Evolutionary conservation across 1,140 invertebrate species (phyloP).

Genomic region (Mercenaria mercenaria): DNA sequence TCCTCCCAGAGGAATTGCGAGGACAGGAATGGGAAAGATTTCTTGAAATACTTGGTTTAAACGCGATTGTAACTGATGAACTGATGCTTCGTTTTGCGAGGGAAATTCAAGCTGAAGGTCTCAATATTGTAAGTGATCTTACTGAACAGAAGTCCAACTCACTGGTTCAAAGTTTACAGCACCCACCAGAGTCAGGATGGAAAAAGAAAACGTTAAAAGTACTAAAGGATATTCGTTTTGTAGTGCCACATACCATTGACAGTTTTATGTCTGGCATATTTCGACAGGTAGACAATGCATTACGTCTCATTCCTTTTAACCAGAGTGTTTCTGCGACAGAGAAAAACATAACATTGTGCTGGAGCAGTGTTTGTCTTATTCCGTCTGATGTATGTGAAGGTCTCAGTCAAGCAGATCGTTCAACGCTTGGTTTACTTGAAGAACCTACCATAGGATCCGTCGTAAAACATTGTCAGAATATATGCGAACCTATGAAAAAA

Average conservation of each 20-base stretch:
- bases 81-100: background rate
- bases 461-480: conserved; percentile 3
- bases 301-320: background rate
- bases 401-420: background rate
- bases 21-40: background rate
- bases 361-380: background rate
- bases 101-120: background rate
- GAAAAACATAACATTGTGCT: background rate
- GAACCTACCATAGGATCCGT: background rate
- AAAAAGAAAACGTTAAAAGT: background rate
- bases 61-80: background rate
- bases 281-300: background rate
- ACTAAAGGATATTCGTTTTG: background rate
- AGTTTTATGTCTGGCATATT: background rate
- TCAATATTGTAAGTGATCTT: background rate
- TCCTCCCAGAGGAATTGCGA: background rate
- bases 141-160: background rate
- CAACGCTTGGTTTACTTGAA: background rate
- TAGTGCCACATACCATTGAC: background rate
- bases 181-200: background rate
- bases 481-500: background rate
- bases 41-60: background rate
- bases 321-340: background rate
- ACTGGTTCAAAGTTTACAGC: background rate
- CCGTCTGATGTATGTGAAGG: background rate